Percentiles rank a stretch among this genome's conserved stretches.
Conservation (phyloP, 1,140 invertebrate genomes). For the Melitaea cinxia region DNA sequence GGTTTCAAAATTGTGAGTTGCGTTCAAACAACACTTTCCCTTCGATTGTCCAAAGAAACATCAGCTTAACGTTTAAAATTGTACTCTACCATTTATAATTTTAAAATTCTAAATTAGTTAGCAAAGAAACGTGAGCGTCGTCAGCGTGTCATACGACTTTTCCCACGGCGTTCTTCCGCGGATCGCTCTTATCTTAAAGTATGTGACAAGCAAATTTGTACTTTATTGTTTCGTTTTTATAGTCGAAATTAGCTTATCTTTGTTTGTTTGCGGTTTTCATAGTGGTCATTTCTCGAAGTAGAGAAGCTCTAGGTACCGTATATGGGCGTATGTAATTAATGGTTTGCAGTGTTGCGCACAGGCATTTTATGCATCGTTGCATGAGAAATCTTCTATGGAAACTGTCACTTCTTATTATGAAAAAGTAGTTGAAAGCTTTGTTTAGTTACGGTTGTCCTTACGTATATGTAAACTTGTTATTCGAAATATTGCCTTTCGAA, state of each 20-base stretch:
- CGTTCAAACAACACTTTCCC: constrained; percentile 63
- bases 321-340: constrained; percentile 75
- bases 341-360: constrained; percentile 58
- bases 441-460: constrained; percentile 50
- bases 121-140: constrained; percentile 29
- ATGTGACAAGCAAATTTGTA: constrained; percentile 8
- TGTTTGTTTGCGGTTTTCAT: constrained; percentile 51
- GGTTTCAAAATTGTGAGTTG: constrained; percentile 61
- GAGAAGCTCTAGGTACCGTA: constrained; percentile 60
- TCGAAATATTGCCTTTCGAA: constrained; percentile 27
- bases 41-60: constrained; percentile 55
- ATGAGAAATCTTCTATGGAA: constrained; percentile 71
- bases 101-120: constrained; percentile 44
- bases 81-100: constrained; percentile 13
- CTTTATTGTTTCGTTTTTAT: neutral
- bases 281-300: constrained; percentile 60
- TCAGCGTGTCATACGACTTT: constrained; percentile 59
- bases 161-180: constrained; percentile 71
- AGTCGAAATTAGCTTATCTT: constrained; percentile 36
- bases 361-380: constrained; percentile 72
- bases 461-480: constrained; percentile 48
- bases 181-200: constrained; percentile 51
- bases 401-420: constrained; percentile 73
- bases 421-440: constrained; percentile 71
- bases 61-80: constrained; percentile 22